phyloP scores from a whole-genome alignment of 2,797 vertebrate genomes.

The Simalia tracyae region DNA sequence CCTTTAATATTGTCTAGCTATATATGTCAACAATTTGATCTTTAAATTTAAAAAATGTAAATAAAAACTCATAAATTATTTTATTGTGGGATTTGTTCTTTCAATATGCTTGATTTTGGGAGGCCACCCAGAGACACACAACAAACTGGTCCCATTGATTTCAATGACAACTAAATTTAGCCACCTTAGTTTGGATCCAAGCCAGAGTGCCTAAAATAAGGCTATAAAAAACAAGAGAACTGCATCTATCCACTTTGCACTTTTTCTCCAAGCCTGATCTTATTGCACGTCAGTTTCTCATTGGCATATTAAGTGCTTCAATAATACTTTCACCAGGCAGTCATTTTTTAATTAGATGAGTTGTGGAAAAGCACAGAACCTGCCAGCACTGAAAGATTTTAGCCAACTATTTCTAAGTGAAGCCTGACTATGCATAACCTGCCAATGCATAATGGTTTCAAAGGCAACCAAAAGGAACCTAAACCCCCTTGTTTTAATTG shows the following conservation, averaged over 20 bases:
- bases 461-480: conserved; percentile 41
- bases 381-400: conserved; percentile 45
- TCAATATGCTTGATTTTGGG: neutral
- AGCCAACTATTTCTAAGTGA: conserved; percentile 59
- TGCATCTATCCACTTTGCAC: conserved; percentile 56
- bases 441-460: conserved; percentile 47
- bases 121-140: neutral
- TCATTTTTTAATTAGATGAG: conserved; percentile 63
- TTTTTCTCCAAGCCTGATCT: conserved; percentile 52
- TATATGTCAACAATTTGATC: neutral
- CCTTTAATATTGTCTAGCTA: neutral
- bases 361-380: conserved; percentile 42
- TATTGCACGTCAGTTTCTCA: conserved; percentile 57
- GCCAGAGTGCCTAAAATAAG: conserved; percentile 20
- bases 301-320: conserved; percentile 43
- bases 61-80: neutral
- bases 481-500: conserved; percentile 47
- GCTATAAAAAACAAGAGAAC: conserved; percentile 50
- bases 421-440: conserved; percentile 42
- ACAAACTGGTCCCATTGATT: neutral
- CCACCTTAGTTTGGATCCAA: neutral
- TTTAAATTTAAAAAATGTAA: neutral
- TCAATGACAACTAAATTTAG: neutral
- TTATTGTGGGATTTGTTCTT: neutral
- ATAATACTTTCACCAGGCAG: conserved; percentile 40